These are phyloP conservation scores for Dromiciops gliroides DNA, from an alignment of 2,113 vertebrate genomes.

Conservation along the genomic window DNA sequence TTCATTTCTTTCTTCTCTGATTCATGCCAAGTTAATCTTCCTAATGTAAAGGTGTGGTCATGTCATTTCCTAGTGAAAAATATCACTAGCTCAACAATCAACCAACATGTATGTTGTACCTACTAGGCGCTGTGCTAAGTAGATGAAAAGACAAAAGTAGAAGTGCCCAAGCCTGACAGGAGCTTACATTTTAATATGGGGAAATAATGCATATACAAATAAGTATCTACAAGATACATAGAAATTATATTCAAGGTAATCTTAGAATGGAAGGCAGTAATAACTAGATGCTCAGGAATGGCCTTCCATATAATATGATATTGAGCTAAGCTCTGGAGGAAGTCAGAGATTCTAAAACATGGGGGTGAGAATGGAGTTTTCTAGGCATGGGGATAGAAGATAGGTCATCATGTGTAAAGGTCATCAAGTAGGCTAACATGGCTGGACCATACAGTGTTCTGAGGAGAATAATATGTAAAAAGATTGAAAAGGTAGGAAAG, in stretches of 20 bases:
- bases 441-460: not conserved
- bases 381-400: not conserved
- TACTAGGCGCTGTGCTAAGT: not conserved
- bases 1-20: not conserved
- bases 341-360: too few species aligned
- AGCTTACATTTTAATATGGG: not conserved
- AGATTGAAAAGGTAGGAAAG: too few species aligned
- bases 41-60: not conserved
- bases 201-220: not conserved
- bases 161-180: accelerated
- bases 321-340: not conserved
- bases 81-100: not conserved
- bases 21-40: not conserved
- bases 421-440: not conserved
- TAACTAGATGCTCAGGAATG: not conserved
- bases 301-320: not conserved
- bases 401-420: not conserved
- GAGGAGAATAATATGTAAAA: too few species aligned
- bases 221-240: not conserved
- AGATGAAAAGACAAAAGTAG: not conserved
- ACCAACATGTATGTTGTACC: not conserved
- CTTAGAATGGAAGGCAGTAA: not conserved
- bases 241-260: not conserved
- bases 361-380: too few species aligned
- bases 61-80: not conserved